Conservation (phyloP, 2,797 vertebrate genomes). For the Arremon aurantiirostris region DNA sequence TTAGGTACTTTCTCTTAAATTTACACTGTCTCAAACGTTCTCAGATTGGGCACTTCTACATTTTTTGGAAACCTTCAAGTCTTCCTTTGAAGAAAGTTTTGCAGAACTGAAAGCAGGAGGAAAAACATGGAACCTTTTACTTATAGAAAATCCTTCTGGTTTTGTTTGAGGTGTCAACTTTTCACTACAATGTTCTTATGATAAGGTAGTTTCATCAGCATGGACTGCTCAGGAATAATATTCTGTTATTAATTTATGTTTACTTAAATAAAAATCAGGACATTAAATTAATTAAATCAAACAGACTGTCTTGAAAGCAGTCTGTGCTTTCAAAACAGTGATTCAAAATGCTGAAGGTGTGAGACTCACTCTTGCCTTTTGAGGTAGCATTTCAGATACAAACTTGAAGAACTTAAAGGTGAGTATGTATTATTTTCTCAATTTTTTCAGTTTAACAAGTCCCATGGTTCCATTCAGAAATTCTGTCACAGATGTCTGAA, state of each 20-base stretch:
- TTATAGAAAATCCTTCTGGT: background rate
- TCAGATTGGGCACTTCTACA: background rate
- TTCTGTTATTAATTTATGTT: background rate
- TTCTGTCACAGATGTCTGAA: slow-evolving; percentile 71
- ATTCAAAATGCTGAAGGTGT: slow-evolving; percentile 61
- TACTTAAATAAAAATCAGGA: background rate
- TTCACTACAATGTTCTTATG: background rate
- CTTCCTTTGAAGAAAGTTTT: background rate
- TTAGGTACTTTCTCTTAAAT: background rate
- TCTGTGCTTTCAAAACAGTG: no score
- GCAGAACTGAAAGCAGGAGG: background rate
- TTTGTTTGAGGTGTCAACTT: background rate
- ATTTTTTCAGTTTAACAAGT: slow-evolving; percentile 67
- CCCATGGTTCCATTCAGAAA: slow-evolving; percentile 63
- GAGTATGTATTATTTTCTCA: slow-evolving; percentile 56
- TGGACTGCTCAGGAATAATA: background rate
- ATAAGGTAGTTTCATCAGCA: background rate
- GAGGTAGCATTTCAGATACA: slow-evolving; percentile 62
- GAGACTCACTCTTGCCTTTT: slow-evolving; percentile 61
- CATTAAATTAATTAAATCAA: background rate
- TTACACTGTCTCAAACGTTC: background rate
- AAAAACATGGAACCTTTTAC: background rate
- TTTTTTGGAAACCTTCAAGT: background rate
- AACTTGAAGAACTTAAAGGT: slow-evolving; percentile 69
- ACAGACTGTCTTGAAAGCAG: slow-evolving; percentile 39